Evolutionary conservation across 2,797 vertebrate genomes (phyloP), one percentile per base, ranked within the genome.

Genomic region (Mus caroli): DNA sequence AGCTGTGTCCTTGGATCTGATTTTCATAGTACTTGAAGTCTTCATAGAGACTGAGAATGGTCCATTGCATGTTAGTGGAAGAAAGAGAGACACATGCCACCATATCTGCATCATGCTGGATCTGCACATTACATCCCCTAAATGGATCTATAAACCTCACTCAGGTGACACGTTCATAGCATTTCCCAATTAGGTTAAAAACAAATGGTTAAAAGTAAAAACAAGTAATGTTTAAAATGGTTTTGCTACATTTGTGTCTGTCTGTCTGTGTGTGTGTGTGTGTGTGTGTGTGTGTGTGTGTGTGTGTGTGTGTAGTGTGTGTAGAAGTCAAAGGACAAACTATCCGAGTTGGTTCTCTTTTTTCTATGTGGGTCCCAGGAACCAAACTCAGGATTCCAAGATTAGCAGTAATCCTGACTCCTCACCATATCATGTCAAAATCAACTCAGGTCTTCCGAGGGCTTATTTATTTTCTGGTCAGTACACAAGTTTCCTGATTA

Each of bases 131-230:
- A 64, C 26, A 77, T 12, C 77, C 64, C 54, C 73, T 97, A 85
- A 91, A 88, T 95, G 52, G 76, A 92, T 46, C 76, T 96, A 91
- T 34, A 95, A 88, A 83, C 40, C 69, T 28, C 20, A 87, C 88
- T 67, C 58, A 73, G 69, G 46, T 87, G 92, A 67, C 37, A 94
- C 84, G 83, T 94, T 50, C 87, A 92, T 89, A 93, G 79, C 46
- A 91, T 92, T 96, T 93, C 58, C 92, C 94, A 96, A 96, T 26
- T 78, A 88, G 91, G 7, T 91, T 96, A 85, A 95, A 89, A 95
- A 79, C 56, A 96, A n/a, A 76, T 13, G 34, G 34, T n/a, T 69
- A 69, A 69, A n/a, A 67, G 34, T 17, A n/a, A 40, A 56, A 80
- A 5, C 9, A 64, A 37, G 20, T 34, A 69, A 20, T 20, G 24